These are phyloP conservation scores for Muntiacus muntjak DNA, from an alignment of 2,113 vertebrate genomes.

Conservation along the genomic window DNA sequence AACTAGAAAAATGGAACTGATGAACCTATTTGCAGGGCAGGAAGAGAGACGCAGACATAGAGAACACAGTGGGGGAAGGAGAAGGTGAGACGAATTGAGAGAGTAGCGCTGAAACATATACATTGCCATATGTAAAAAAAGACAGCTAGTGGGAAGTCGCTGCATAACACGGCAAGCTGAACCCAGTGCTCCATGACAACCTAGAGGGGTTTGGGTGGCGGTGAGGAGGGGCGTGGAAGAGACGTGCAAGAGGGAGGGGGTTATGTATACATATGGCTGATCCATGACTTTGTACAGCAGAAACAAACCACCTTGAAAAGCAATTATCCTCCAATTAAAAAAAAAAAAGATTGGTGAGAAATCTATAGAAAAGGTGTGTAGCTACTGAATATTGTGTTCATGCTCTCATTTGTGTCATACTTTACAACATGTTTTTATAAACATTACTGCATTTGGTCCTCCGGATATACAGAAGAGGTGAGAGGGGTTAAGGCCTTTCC, in stretches of 20 bases:
- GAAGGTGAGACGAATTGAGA: background rate
- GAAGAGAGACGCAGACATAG: background rate
- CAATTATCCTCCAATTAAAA: background rate
- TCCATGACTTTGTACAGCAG: accelerated
- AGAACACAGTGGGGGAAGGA: background rate
- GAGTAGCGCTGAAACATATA: background rate
- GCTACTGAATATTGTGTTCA: background rate
- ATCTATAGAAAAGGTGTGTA: background rate
- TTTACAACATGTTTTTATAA: background rate
- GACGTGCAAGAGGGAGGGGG: background rate
- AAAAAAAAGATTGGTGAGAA: background rate
- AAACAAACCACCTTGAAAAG: background rate
- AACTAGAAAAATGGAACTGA: background rate
- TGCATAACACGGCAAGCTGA: background rate
- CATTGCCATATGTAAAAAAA: background rate
- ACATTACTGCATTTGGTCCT: background rate
- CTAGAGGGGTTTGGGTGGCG: background rate
- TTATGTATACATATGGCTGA: background rate
- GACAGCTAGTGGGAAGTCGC: background rate
- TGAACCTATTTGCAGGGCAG: background rate
- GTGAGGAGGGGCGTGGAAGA: background rate
- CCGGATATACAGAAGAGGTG: background rate
- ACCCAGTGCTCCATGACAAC: background rate
- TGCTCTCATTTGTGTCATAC: background rate
- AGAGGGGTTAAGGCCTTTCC: background rate